Conservation (phyloP, 2,888 invertebrate genomes). For the Acronicta alni region DNA sequence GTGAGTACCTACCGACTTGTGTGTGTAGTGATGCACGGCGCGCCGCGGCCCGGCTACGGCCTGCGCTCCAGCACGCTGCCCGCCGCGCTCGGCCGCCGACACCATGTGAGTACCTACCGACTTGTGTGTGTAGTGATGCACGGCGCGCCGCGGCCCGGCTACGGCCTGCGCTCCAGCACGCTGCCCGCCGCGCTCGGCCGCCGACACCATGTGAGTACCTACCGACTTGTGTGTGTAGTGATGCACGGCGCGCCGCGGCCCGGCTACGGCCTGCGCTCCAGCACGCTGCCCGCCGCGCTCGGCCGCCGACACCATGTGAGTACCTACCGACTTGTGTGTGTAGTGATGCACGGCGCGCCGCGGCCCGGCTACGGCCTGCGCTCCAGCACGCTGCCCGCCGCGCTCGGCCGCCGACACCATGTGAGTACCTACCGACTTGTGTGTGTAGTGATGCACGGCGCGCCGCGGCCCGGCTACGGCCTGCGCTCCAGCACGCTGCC, state of each 20-base stretch:
- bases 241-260: conserved; percentile 92
- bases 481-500: conserved; percentile 94
- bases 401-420: conserved; percentile 69
- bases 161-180: conserved; percentile 93
- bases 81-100: conserved; percentile 82
- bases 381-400: conserved; percentile 93
- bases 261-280: conserved; percentile 93
- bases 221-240: conserved; percentile 71
- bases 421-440: conserved; percentile 30
- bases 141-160: conserved; percentile 94
- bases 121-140: conserved; percentile 81
- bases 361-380: conserved; percentile 94
- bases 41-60: conserved; percentile 94
- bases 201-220: conserved; percentile 38
- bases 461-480: conserved; percentile 94
- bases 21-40: conserved; percentile 88
- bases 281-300: conserved; percentile 92
- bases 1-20: conserved; percentile 30
- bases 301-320: conserved; percentile 64
- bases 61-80: conserved; percentile 94
- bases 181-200: conserved; percentile 90
- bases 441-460: conserved; percentile 88
- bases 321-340: conserved; percentile 48
- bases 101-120: conserved; percentile 36
- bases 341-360: conserved; percentile 91